Evolutionary conservation across 2,797 vertebrate genomes (phyloP).

Genomic region (Phoeniculus purpureus): DNA sequence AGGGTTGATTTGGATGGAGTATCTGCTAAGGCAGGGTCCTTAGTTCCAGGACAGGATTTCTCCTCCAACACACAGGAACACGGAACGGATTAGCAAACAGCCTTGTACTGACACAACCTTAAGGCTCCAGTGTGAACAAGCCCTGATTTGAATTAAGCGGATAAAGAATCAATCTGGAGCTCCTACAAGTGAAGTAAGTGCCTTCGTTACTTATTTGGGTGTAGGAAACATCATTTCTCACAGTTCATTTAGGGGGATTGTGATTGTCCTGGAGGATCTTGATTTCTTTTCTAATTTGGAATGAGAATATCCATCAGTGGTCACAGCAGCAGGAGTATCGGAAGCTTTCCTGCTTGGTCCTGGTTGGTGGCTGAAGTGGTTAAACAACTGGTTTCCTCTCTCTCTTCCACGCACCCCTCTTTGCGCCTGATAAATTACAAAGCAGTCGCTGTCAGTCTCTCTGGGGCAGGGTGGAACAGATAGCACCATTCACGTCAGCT

Average conservation of each 20-base stretch:
- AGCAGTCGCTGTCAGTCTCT: conserved; percentile 36
- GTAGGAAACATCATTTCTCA: background rate
- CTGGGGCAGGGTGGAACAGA: conserved; percentile 25
- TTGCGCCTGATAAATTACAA: conserved; percentile 47
- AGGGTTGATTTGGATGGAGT: conserved; percentile 12
- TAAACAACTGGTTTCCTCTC: conserved; percentile 33
- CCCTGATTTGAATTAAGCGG: background rate
- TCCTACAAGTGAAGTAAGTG: background rate
- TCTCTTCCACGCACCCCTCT: background rate
- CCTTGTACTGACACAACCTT: background rate
- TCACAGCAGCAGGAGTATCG: background rate
- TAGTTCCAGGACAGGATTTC: conserved; percentile 1
- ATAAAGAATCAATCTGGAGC: background rate
- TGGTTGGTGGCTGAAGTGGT: background rate
- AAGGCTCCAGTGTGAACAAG: background rate
- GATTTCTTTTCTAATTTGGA: background rate
- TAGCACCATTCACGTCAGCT: conserved; percentile 53
- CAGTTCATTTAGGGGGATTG: background rate
- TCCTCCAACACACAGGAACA: background rate
- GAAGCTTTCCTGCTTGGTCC: background rate
- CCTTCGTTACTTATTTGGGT: background rate
- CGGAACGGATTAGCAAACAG: conserved; percentile 17
- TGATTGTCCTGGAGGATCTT: background rate
- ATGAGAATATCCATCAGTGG: background rate
- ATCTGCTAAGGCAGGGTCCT: background rate